Evolutionary conservation across 2,113 vertebrate species (phyloP), one percentile per base, ranked within the genome.

Genomic region (Pteruthius melanotis): DNA sequence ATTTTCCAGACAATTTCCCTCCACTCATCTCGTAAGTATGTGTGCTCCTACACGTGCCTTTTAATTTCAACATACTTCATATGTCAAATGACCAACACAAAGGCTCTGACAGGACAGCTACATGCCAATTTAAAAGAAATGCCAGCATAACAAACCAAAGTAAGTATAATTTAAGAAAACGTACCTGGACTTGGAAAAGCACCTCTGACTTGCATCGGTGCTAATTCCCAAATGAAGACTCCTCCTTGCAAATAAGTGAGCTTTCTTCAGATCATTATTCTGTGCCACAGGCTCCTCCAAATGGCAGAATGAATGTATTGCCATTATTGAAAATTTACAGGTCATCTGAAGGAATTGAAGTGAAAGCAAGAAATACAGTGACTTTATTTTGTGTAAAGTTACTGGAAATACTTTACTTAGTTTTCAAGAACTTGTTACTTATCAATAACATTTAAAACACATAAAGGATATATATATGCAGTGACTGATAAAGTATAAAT

Each of bases 201-300:
- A 91, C 85, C 74, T 91, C 83, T 95, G 83, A 26, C 60, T 80
- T 72, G 56, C 68, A 79, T 74, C 16, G 4, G 37, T 88, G 68
- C 87, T 75, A 49, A 11, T 64, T 88, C 89, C 75, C 93, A 97
- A 94, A 83, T 94, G 95, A 96, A 93, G 92, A 61, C 50, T 89
- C 74, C 76, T 87, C 79, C 89, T 88, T 94, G 61, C 52, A 95
- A 94, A 13, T n/a, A 76, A 66, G 66, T 57, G 59, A 92, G 78
- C 59, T 93, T 96, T 83, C 83, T 93, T 83, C 76, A 83, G 56
- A 92, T 94, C 78, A 83, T 92, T 96, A 95, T 39, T 94, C 95
- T 95, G 97, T 89, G 96, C 92, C 95, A 86, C 80, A 97, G 93
- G 94, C 97, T 97, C 96, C 97, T 98, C 97, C 97, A 97, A 97